Evolutionary conservation across 2,113 vertebrate species (phyloP).

Genomic region (Paraplagusia blochii): DNA sequence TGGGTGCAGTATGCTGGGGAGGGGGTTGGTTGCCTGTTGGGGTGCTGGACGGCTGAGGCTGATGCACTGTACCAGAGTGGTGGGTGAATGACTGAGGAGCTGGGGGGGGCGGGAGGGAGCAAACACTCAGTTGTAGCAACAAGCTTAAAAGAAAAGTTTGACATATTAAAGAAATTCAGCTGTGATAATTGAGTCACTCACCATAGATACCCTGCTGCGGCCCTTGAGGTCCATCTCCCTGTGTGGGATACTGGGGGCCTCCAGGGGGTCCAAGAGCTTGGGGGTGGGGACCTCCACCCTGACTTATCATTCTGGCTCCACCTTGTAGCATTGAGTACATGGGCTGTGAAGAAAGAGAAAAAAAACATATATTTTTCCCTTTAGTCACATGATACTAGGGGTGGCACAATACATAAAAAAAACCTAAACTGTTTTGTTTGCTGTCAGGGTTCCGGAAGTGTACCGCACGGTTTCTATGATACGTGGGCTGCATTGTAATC

Average conservation of each 20-base stretch:
- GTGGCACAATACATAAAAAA: no score
- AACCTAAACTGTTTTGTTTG: no score
- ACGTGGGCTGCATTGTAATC: no score
- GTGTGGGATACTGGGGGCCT: conserved; percentile 82
- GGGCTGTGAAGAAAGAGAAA: conserved; percentile 52
- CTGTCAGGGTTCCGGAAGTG: no score
- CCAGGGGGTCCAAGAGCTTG: conserved; percentile 84
- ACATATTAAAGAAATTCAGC: background rate
- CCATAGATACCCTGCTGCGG: conserved; percentile 86
- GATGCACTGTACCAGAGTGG: conserved; percentile 85
- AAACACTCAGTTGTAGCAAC: background rate
- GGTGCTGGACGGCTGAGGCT: conserved; percentile 88
- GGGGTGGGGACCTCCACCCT: conserved; percentile 82
- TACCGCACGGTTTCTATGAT: no score
- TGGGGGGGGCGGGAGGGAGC: conserved; percentile 47
- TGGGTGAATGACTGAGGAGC: conserved; percentile 88
- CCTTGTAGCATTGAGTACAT: conserved; percentile 87
- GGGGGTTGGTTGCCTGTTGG: conserved; percentile 88
- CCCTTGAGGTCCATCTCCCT: conserved; percentile 83
- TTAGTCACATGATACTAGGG: no score
- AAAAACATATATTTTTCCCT: background rate
- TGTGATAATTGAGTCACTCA: conserved; percentile 50
- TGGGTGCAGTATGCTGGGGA: conserved; percentile 87
- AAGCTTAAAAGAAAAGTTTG: background rate
- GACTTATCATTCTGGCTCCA: conserved; percentile 84